Percentiles rank a stretch among this genome's conserved stretches.
Evolutionary conservation across 2,888 invertebrate genomes (phyloP).

Genomic region (Tenthredo distinguenda): DNA sequence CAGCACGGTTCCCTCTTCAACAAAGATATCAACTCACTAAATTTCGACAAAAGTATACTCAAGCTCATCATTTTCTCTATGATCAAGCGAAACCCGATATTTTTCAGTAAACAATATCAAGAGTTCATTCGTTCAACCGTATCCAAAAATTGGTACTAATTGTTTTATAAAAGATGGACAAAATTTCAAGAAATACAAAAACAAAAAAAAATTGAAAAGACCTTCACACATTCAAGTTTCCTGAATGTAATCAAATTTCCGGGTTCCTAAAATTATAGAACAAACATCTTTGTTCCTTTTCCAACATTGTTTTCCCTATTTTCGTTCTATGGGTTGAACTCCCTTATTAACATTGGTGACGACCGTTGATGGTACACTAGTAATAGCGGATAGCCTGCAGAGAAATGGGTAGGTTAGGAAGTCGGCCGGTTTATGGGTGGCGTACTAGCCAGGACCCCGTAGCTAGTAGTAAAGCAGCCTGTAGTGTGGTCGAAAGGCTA

Average conservation of each 20-base stretch:
- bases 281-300: not conserved
- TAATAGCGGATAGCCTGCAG: not conserved
- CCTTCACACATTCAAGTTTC: too few relatives aligned
- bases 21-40: not conserved
- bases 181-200: too few relatives aligned
- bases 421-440: slow-evolving; percentile 43
- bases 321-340: not conserved
- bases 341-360: slow-evolving; percentile 16
- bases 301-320: not conserved
- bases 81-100: not conserved
- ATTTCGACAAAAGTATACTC: not conserved
- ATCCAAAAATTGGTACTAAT: not conserved
- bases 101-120: not conserved
- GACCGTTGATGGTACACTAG: not conserved
- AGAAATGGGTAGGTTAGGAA: not conserved
- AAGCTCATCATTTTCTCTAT: not conserved
- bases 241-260: too few relatives aligned
- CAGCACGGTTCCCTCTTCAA: not conserved
- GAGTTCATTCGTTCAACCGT: not conserved
- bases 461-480: slow-evolving; percentile 43
- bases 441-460: slow-evolving; percentile 6
- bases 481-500: slow-evolving; percentile 38
- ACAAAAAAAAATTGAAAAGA: too few relatives aligned
- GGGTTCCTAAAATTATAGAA: too few relatives aligned
- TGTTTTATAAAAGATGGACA: too few relatives aligned